Evolutionary conservation across 2,888 invertebrate genomes (phyloP), one percentile per base, ranked within the genome.

Genomic region (Cerastis rubricosa): DNA sequence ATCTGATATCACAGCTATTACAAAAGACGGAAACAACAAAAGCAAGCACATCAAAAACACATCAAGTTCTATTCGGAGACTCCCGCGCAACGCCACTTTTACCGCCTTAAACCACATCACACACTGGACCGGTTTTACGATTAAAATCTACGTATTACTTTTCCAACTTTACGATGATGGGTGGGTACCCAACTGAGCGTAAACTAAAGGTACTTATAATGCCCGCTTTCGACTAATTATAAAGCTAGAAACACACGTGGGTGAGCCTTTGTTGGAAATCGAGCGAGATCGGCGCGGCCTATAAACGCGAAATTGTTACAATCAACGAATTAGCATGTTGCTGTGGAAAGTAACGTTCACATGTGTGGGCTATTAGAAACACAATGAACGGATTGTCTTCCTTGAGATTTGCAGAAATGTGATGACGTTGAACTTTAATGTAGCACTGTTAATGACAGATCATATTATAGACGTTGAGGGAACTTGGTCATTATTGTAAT

Each of bases 201-300:
- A 78, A 89, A 85, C 73, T 68, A 40, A 84, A 67, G 80, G 76
- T 85, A 78, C 73, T 40, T 40, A 63, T 84, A 71, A 74, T 80
- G 76, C 91, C 91, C 87, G 92, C 93, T 94, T 94, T 92, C 92
- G 78, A 90, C 85, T 90, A 92, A 93, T 93, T 92, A 92, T 84
- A 40, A 66, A 70, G 71, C 67, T 70, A 79, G 66, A 66, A 70
- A 72, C 74, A 88, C 87, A 91, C 89, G 92, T 92, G 88, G 92
- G 93, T 86, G 90, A 84, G 87, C 79, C 85, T 87, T 87, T 87
- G 90, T 87, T 85, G 70, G 78, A 72, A 74, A 80, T 83, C 71
- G 72, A 69, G 61, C 63, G 84, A 89, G 85, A 88, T 89, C 83
- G 85, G 76, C 68, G 73, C 81, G 85, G 80, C 85, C 85, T 89